A percentile compares a stretch with the other conserved stretches of the same genome.
These are phyloP conservation scores for Tenthredo notha DNA, from an alignment of 2,888 invertebrate species.

Conservation along the genomic window DNA sequence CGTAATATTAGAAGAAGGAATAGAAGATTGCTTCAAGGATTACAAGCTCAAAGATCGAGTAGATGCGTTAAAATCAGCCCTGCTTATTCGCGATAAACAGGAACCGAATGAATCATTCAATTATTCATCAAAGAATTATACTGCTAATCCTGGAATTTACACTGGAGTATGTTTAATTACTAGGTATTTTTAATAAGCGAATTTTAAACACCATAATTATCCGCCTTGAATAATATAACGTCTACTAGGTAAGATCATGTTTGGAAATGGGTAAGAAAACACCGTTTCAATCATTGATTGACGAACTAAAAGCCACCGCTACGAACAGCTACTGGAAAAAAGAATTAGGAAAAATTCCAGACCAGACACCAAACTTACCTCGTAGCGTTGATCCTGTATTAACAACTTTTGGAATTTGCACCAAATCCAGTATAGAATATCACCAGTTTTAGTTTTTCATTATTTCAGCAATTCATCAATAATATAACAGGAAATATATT, in stretches of 20 bases:
- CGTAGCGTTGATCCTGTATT: constrained; percentile 75
- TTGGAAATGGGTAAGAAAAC: constrained; percentile 75
- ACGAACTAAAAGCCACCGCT: constrained; percentile 79
- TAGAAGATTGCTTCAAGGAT: constrained; percentile 33
- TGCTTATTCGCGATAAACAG: constrained; percentile 7
- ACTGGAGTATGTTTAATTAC: constrained; percentile 15
- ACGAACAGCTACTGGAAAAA: constrained; percentile 79
- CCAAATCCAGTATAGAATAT: constrained; percentile 45
- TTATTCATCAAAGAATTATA: neutral
- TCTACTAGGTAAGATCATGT: constrained; percentile 65
- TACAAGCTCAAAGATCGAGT: constrained; percentile 40
- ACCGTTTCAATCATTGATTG: constrained; percentile 78
- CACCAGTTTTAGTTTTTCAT: neutral
- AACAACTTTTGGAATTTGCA: constrained; percentile 76
- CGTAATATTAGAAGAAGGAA: neutral
- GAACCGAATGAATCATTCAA: neutral
- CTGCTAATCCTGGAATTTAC: neutral
- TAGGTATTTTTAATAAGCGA: neutral
- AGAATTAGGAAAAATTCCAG: constrained; percentile 77
- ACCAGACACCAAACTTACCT: constrained; percentile 78
- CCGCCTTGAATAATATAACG: neutral
- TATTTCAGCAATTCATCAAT: neutral
- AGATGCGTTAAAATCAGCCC: constrained; percentile 26
- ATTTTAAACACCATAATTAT: neutral
- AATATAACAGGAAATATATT: neutral